Percentiles rank a stretch among this genome's conserved stretches.
Conservation (phyloP, 2,797 vertebrate species). For the Pangasius mekongensis region DNA sequence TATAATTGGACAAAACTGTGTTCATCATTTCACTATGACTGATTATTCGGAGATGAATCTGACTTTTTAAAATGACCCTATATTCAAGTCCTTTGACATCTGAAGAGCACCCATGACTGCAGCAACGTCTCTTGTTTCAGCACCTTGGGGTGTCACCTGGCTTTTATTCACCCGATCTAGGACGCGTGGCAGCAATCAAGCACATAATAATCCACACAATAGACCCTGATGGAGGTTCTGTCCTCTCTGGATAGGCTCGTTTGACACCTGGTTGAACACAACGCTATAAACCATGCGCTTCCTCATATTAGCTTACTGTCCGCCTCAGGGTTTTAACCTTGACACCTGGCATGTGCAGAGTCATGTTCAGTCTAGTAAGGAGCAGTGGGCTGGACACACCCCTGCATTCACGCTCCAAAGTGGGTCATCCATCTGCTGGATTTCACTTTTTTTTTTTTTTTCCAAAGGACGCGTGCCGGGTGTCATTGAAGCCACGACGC, state of each 20-base stretch:
- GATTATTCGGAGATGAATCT: background rate
- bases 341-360: constrained; percentile 74
- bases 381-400: constrained; percentile 56
- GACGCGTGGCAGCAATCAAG: constrained; percentile 79
- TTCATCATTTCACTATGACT: background rate
- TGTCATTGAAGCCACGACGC: constrained; percentile 73
- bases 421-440: constrained; percentile 76
- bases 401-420: constrained; percentile 66
- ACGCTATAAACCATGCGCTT: constrained; percentile 69
- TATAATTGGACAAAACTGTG: background rate
- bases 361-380: constrained; percentile 65
- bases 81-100: constrained; percentile 2
- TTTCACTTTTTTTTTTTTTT: constrained; percentile 64
- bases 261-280: constrained; percentile 71
- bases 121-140: constrained; percentile 41
- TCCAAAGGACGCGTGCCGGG: constrained; percentile 67
- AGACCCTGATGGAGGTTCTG: constrained; percentile 58
- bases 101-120: background rate
- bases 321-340: constrained; percentile 69
- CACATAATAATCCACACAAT: constrained; percentile 72
- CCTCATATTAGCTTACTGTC: constrained; percentile 67
- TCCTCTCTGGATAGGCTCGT: constrained; percentile 62
- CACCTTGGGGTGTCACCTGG: constrained; percentile 69
- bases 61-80: background rate
- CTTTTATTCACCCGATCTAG: constrained; percentile 74